Conservation (phyloP, 2,888 invertebrate genomes). For the Leptopilina myrica region DNA sequence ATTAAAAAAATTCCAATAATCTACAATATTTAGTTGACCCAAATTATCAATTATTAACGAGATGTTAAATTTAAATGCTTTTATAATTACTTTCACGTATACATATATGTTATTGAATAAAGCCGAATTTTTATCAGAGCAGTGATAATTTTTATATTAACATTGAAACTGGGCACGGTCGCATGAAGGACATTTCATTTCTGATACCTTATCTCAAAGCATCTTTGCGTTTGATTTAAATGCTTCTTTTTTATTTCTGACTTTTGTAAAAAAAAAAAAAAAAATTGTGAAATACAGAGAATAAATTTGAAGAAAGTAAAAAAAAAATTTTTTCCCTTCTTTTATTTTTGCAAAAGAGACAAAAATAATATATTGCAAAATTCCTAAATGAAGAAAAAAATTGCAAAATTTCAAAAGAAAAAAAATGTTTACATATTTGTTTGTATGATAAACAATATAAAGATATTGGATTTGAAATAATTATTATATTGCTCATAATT, state of each 20-base stretch:
- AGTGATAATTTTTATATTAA: slow-evolving; percentile 70
- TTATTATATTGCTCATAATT: slow-evolving; percentile 48
- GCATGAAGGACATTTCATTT: slow-evolving; percentile 64
- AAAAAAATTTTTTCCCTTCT: too few relatives aligned
- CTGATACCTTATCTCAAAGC: slow-evolving; percentile 67
- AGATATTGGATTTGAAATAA: slow-evolving; percentile 42
- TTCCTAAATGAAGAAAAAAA: too few relatives aligned
- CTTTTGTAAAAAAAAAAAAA: not conserved
- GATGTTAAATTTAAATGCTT: slow-evolving; percentile 50
- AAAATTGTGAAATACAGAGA: not conserved
- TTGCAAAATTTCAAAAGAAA: too few relatives aligned
- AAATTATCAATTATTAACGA: slow-evolving; percentile 41
- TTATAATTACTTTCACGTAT: slow-evolving; percentile 46
- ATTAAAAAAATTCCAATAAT: not conserved
- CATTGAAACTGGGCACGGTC: slow-evolving; percentile 67
- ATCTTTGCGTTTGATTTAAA: slow-evolving; percentile 58
- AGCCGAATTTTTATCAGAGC: slow-evolving; percentile 59
- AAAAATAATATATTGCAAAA: not conserved
- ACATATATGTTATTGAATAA: slow-evolving; percentile 45
- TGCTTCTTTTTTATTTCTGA: slow-evolving; percentile 1
- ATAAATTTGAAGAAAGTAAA: too few relatives aligned
- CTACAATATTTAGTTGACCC: slow-evolving; percentile 29
- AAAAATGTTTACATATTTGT: too few relatives aligned
- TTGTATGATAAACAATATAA: too few relatives aligned
- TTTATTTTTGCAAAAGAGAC: not conserved